A percentile compares a stretch with the other conserved stretches of the same genome.
These are phyloP conservation scores for Drosophila infuscata DNA, from an alignment of 2,888 invertebrate species.

Conservation along the genomic window DNA sequence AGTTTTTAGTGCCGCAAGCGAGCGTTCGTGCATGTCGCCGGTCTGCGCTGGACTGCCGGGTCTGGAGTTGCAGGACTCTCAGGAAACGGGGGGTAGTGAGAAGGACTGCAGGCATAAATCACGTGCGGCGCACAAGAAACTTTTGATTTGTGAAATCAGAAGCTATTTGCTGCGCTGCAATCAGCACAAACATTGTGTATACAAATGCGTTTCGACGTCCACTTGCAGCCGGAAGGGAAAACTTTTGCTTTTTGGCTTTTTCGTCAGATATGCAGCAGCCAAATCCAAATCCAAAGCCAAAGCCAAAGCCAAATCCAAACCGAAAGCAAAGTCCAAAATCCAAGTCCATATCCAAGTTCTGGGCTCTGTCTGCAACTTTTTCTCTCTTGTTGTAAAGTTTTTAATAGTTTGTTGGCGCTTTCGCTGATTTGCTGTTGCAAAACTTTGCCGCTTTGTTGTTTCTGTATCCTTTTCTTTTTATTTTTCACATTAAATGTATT, in stretches of 20 bases:
- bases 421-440: conserved; percentile 73
- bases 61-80: neutral
- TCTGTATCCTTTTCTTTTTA: conserved; percentile 6
- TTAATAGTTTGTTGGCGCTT: conserved; percentile 79
- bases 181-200: conserved; percentile 81
- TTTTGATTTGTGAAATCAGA: conserved; percentile 84
- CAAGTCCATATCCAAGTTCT: conserved; percentile 61
- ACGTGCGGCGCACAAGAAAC: conserved; percentile 83
- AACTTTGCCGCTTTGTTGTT: conserved; percentile 56
- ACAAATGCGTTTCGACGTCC: conserved; percentile 30
- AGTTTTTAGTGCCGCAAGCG: conserved; percentile 37
- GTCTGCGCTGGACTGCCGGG: conserved; percentile 38
- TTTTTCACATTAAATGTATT: neutral
- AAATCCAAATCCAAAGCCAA: conserved; percentile 24
- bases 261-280: conserved; percentile 71
- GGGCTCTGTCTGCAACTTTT: conserved; percentile 54
- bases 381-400: conserved; percentile 75
- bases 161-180: conserved; percentile 79
- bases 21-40: conserved; percentile 64
- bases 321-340: conserved; percentile 24
- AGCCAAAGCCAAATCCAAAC: conserved; percentile 16
- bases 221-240: conserved; percentile 47
- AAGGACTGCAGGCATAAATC: conserved; percentile 80
- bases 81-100: neutral
- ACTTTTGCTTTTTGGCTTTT: conserved; percentile 80